These are phyloP conservation scores for Adelges cooleyi DNA, from an alignment of 1,140 invertebrate genomes.

Conservation along the genomic window DNA sequence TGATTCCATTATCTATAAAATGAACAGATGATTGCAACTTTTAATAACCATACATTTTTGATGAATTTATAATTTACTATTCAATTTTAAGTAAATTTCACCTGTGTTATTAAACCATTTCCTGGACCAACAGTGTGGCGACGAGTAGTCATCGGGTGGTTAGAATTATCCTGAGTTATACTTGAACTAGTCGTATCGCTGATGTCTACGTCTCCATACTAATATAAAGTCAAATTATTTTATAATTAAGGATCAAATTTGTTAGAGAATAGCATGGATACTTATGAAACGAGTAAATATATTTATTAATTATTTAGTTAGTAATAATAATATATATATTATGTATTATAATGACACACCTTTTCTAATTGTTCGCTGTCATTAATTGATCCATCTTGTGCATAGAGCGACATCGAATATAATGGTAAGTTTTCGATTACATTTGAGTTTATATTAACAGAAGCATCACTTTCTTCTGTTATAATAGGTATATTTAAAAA, in stretches of 20 bases:
- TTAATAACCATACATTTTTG: background rate
- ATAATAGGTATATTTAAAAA: background rate
- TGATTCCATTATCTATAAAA: slow-evolving; percentile 40
- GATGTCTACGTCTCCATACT: slow-evolving; percentile 29
- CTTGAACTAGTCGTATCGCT: slow-evolving; percentile 17
- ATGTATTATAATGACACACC: background rate
- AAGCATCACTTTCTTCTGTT: background rate
- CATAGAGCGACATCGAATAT: slow-evolving; percentile 19
- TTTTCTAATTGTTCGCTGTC: slow-evolving; percentile 24
- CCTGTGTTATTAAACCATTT: slow-evolving; percentile 41
- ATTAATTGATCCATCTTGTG: slow-evolving; percentile 20
- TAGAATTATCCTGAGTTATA: slow-evolving; percentile 37
- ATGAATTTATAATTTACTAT: background rate
- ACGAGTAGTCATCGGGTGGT: slow-evolving; percentile 47
- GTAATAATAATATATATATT: no score
- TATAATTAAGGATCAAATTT: background rate
- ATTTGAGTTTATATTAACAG: slow-evolving; percentile 15
- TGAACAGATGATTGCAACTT: slow-evolving; percentile 16
- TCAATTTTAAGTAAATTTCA: slow-evolving; percentile 1
- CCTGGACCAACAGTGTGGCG: slow-evolving; percentile 88
- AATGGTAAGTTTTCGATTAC: slow-evolving; percentile 17
- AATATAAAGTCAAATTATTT: slow-evolving; percentile 7
- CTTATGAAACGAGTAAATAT: no score
- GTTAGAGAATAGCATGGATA: no score
- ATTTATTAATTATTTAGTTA: no score